Percentiles rank a stretch among this genome's conserved stretches.
These are phyloP conservation scores for Sinosuthora webbiana DNA, from an alignment of 2,113 vertebrate species.

Conservation along the genomic window DNA sequence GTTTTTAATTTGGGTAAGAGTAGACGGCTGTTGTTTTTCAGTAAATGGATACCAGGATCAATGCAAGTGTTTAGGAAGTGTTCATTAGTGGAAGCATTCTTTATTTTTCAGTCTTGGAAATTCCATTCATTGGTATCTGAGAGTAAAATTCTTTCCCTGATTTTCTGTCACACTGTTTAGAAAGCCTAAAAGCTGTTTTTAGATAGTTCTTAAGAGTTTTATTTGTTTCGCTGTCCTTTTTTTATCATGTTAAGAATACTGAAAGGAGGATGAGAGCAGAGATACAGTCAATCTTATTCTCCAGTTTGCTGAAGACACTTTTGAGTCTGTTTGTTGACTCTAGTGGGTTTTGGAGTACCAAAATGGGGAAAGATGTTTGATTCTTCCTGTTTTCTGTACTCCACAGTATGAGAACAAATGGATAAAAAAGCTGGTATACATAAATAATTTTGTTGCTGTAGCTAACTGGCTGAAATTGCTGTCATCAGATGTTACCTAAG, in stretches of 20 bases:
- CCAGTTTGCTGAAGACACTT: neutral
- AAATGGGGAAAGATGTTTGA: neutral
- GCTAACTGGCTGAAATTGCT: neutral
- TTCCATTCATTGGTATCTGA: neutral
- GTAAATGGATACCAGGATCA: neutral
- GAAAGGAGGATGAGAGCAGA: neutral
- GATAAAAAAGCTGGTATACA: neutral
- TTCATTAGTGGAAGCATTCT: neutral
- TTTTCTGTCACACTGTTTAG: neutral
- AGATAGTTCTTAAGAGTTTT: neutral
- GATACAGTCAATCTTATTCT: neutral
- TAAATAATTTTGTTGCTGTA: neutral
- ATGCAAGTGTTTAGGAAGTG: neutral
- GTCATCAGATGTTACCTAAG: neutral
- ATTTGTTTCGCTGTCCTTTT: neutral
- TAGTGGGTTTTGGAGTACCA: neutral
- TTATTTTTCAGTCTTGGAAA: neutral
- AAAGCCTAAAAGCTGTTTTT: neutral
- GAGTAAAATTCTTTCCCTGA: neutral
- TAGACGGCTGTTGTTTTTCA: neutral
- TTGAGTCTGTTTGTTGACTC: neutral
- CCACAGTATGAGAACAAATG: neutral
- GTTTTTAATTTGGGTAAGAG: neutral
- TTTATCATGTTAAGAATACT: neutral
- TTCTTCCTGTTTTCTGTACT: neutral